These are phyloP conservation scores for Agrilus mali DNA, from an alignment of 2,888 invertebrate species.

Conservation along the genomic window DNA sequence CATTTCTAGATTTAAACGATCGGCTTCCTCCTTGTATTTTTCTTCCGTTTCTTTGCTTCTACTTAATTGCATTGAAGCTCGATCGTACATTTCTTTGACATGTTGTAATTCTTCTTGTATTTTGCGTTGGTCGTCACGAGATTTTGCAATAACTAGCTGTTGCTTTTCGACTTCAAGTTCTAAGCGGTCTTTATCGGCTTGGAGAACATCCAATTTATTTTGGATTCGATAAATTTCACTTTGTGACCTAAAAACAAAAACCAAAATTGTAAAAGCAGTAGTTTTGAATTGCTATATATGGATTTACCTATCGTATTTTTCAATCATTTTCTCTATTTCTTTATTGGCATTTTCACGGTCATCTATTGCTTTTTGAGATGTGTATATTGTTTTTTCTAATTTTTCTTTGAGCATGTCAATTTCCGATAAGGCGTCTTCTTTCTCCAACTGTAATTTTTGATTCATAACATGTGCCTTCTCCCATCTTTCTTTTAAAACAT, in stretches of 20 bases:
- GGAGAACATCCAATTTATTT: conserved; percentile 74
- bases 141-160: conserved; percentile 63
- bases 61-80: conserved; percentile 71
- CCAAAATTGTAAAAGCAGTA: conserved; percentile 4
- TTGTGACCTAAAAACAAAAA: conserved; percentile 53
- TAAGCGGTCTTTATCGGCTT: conserved; percentile 76
- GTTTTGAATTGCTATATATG: neutral
- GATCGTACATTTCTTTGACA: conserved; percentile 79
- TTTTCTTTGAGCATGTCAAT: conserved; percentile 81
- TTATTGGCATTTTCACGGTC: conserved; percentile 80
- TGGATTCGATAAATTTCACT: conserved; percentile 82
- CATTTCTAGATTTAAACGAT: conserved; percentile 62
- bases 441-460: conserved; percentile 75
- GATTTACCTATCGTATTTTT: conserved; percentile 75
- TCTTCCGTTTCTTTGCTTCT: conserved; percentile 85
- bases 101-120: conserved; percentile 76
- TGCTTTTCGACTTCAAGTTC: conserved; percentile 80
- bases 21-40: conserved; percentile 75
- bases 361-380: conserved; percentile 72
- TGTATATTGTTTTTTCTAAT: conserved; percentile 73
- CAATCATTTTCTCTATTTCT: conserved; percentile 84
- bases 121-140: conserved; percentile 75
- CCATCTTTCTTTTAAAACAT: conserved; percentile 76
- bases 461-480: conserved; percentile 76
- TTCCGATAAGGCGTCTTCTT: conserved; percentile 76